Evolutionary conservation across 2,888 invertebrate species (phyloP), one percentile per base, ranked within the genome.

Genomic region (Ophion slaviceki): DNA sequence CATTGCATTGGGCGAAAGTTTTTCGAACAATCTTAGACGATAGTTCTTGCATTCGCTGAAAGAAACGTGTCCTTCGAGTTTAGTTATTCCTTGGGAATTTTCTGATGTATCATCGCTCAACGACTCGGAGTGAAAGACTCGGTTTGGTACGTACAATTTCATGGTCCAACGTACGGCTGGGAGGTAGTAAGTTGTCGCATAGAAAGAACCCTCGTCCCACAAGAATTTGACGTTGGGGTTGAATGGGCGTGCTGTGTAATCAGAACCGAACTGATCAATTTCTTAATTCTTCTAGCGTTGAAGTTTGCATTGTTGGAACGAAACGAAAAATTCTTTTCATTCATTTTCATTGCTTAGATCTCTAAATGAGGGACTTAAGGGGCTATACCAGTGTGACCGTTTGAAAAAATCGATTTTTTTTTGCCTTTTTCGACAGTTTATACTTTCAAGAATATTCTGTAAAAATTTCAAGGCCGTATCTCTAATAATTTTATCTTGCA

Each of bases 21-120:
- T 90, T 7, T 93, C 88, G 88, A 95, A 96, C 80, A 96, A 90
- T 11, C 87, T 90, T 10, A 92, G 61, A 62, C 88, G 83, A 82
- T 92, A 94, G 89, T 94, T 91, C 57, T 91, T 87, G 59, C 87
- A 62, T 64, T 91, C 90, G 80, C 92, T 92, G 85, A 62, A 75
- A 75, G 7, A 76, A 70, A 53, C 7, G 20, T 62, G n/a, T 2
- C 20, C n/a, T 66, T 36, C 45, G n/a, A 74, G 17, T 8, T 20
- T 20, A 59, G 7, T 67, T 67, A 40, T 14, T 59, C 24, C 72
- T 75, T 53, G 5, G 32, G 17, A 14, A 53, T 53, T 53, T 53
- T 53, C 53, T 53, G 53, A 2, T 53, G 0, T 17, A 17, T 53
- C 14, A 4, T 53, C 17, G 17, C 14, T 53, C 11, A 53, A 53